phyloP scores from a whole-genome alignment of 2,113 vertebrate species.

The Reinhardtius hippoglossoides region DNA sequence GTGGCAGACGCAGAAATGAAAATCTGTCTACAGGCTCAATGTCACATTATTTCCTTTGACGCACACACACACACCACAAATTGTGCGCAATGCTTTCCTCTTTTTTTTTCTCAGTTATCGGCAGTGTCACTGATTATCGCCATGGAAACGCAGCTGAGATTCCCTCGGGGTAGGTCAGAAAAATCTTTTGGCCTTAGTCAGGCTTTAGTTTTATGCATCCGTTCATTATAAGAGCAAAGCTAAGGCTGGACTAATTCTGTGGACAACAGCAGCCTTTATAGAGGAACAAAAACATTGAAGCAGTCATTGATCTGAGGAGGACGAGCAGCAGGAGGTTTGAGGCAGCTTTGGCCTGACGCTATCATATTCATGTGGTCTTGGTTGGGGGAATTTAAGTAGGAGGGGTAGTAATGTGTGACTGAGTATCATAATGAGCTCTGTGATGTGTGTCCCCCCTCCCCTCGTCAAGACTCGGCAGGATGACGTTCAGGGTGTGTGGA shows the following conservation, averaged over 20 bases:
- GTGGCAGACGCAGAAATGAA: not conserved
- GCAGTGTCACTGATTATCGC: slow-evolving; percentile 16
- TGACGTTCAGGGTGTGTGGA: slow-evolving; percentile 21
- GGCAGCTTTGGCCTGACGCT: slow-evolving; percentile 32
- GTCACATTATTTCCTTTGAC: not conserved
- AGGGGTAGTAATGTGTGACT: slow-evolving; percentile 44
- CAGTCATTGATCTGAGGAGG: not conserved
- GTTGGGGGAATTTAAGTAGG: slow-evolving; percentile 34
- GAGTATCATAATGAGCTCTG: slow-evolving; percentile 46
- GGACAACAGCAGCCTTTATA: not conserved
- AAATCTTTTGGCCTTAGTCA: not conserved
- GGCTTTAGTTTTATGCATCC: not conserved
- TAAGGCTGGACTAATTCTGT: not conserved
- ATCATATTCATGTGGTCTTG: slow-evolving; percentile 17
- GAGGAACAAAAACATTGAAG: not conserved
- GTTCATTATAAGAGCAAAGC: not conserved
- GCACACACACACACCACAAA: not conserved
- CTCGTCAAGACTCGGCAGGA: slow-evolving; percentile 1
- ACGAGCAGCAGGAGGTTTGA: slow-evolving; percentile 20
- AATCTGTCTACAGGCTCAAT: not conserved
- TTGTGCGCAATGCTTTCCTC: not conserved
- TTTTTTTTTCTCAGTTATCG: not conserved
- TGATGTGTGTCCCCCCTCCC: slow-evolving; percentile 32
- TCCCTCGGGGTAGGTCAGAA: not conserved
- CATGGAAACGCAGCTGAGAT: slow-evolving; percentile 30